These are phyloP conservation scores for Leistus spinibarbis DNA, from an alignment of 2,888 invertebrate species.

Conservation along the genomic window DNA sequence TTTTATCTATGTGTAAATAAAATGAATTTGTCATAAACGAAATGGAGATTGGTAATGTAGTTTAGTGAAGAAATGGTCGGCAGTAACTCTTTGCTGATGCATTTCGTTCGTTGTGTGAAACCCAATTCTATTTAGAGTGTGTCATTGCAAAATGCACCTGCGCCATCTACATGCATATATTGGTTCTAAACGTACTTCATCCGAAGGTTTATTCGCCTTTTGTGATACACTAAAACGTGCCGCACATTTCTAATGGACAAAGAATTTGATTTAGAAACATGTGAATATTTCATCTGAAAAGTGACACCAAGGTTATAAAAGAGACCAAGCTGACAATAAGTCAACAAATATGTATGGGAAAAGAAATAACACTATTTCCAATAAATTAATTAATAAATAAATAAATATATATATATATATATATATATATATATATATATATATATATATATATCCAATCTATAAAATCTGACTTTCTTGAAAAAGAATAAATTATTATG, in stretches of 20 bases:
- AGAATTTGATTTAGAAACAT: background rate
- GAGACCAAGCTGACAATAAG: too few relatives aligned
- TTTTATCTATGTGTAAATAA: background rate
- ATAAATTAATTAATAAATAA: too few relatives aligned
- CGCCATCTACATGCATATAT: background rate
- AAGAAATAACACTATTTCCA: too few relatives aligned
- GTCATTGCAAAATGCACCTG: slow-evolving; percentile 3
- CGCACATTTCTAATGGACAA: background rate
- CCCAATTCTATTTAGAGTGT: background rate
- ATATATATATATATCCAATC: too few relatives aligned
- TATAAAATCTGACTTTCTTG: background rate
- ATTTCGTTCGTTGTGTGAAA: background rate
- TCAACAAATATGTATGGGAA: too few relatives aligned
- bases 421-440: too few relatives aligned
- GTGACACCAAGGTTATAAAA: background rate
- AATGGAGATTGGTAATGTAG: background rate
- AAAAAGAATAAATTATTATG: background rate
- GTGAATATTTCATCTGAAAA: background rate
- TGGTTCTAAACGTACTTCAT: slow-evolving; percentile 4
- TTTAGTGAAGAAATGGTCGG: background rate
- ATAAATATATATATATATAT: too few relatives aligned
- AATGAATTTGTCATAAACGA: background rate
- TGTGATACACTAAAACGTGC: background rate
- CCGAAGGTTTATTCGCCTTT: slow-evolving; percentile 7
- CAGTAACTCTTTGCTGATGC: background rate